Base-by-base conservation (phyloP, 2,797 vertebrate species). In the Ctenosaura bakeri region DNA sequence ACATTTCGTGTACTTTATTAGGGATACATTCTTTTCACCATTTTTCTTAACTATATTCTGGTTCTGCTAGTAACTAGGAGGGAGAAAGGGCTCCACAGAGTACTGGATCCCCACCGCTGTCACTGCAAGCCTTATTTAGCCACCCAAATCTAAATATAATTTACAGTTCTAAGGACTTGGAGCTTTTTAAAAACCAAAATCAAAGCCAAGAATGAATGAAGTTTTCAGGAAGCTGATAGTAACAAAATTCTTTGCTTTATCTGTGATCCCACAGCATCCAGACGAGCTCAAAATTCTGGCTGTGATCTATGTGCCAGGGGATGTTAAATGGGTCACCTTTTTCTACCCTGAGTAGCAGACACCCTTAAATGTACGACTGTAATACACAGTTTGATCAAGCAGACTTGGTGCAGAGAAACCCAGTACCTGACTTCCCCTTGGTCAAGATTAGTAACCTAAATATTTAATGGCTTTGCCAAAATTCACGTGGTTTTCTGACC, bases 341-440 rank as follows among this genome's bases (percentile, higher is more conserved):
- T 56, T 38, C 52, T 9, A 62, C 22, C n/a, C 10, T 73, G 20
- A 32, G 13, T 12, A 46, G 42, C 18, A 10, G 29, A 32, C 24
- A 22, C 5, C 2, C 6, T 26, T 4, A 77, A 77, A 35, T 32
- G 38, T 66, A 8, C 9, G 54, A 29, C 13, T 62, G 6, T 18
- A 4, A 29, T 62, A 90, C 83, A 91, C 90, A 81, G 59, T 89
- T 94, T 92, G 91, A 94, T 88, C 91, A 24, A 38, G 32, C 88
- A 90, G 0, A 91, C 86, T 88, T 93, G 91, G 93, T 91, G 94
- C 22, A 87, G 62, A 88, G 64, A 54, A 71, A 24, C 66, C 29
- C 35, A n/a, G 38, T 86, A 91, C 52, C 89, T 16, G 93, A 85
- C 88, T 82, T 87, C 78, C 38, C 29, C 20, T 64, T 4, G 56